phyloP scores from a whole-genome alignment of 2,888 invertebrate species.

The Morinoia aosen region DNA sequence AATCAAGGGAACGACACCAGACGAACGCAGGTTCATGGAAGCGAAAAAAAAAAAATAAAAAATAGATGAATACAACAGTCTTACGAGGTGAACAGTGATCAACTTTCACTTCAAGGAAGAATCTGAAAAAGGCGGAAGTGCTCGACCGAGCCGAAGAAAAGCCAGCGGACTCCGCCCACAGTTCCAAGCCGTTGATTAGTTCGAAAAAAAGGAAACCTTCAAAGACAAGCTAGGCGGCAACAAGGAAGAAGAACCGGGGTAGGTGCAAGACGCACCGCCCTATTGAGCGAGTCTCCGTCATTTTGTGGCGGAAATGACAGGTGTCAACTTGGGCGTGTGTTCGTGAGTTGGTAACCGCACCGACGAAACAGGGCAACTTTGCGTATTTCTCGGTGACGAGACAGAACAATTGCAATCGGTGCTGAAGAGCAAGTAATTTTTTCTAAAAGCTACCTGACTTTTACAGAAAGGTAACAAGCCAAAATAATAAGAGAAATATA shows the following conservation, averaged over 20 bases:
- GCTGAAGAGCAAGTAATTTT: background rate
- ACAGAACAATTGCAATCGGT: background rate
- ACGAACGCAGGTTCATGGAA: background rate
- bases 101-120: background rate
- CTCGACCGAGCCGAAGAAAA: background rate
- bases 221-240: constrained; percentile 1
- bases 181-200: constrained; percentile 7
- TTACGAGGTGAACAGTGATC: background rate
- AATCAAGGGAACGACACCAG: background rate
- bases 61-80: background rate
- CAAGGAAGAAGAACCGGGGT: background rate
- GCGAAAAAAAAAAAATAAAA: background rate
- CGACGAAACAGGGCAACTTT: background rate
- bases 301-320: constrained; percentile 48
- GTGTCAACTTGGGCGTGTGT: constrained; percentile 19
- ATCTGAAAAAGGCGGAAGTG: constrained; percentile 22
- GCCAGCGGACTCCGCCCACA: constrained; percentile 23
- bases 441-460: background rate
- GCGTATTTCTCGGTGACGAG: background rate
- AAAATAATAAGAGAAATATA: background rate
- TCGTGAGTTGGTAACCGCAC: background rate
- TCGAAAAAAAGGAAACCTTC: constrained; percentile 26
- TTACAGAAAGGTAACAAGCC: background rate
- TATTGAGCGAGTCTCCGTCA: constrained; percentile 19
- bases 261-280: constrained; percentile 34